Evolutionary conservation across 2,113 vertebrate genomes (phyloP).

Genomic region (Crotalus viridis): DNA sequence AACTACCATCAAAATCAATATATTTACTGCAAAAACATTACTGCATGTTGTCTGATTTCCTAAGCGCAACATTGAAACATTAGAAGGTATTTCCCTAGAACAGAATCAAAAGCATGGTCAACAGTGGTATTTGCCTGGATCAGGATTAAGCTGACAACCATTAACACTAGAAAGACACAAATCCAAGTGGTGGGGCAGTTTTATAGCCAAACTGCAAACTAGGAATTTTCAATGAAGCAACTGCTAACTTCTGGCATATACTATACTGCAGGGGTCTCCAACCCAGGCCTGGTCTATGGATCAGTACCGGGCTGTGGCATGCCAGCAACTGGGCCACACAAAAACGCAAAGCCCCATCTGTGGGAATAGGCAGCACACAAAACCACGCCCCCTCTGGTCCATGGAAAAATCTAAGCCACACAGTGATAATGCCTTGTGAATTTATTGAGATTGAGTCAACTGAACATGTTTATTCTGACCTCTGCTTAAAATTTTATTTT

Average conservation of each 20-base stretch:
- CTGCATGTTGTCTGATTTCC: background rate
- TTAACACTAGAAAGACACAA: background rate
- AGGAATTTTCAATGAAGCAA: background rate
- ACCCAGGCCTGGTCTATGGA: no score
- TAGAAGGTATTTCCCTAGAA: background rate
- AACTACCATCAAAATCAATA: background rate
- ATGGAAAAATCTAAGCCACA: background rate
- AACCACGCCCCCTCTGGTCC: no score
- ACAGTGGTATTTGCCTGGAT: background rate
- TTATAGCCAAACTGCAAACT: background rate
- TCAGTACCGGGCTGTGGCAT: no score
- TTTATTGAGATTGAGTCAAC: background rate
- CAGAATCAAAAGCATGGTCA: background rate
- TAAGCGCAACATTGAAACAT: background rate
- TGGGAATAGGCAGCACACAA: no score
- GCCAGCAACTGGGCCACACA: no score
- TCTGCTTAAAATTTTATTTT: background rate
- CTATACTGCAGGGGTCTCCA: background rate
- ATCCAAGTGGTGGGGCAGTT: background rate
- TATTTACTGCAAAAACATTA: background rate
- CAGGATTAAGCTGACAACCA: background rate
- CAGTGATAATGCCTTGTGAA: background rate
- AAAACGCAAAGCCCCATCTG: no score
- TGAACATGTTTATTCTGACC: background rate
- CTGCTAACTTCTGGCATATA: background rate